Evolutionary conservation across 1,140 invertebrate genomes (phyloP), one percentile per base, ranked within the genome.

Genomic region (Drosophila pallidifrons): DNA sequence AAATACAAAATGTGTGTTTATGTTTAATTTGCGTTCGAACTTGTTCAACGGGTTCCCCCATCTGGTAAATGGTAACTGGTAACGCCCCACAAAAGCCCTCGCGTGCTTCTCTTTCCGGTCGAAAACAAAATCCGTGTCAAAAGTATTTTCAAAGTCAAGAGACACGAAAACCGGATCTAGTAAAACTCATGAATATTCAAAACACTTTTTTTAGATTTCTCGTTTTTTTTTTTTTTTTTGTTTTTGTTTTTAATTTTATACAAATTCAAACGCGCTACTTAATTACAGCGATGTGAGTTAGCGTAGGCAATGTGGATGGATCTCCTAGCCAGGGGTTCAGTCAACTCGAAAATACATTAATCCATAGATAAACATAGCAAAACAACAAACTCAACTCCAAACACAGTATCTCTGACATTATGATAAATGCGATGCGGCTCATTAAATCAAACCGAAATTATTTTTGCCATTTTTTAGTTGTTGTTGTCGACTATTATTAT

Each of bases 401-500:
- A 13, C 58, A 49, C 38, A 51, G 64, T 47, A 82, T 67, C 59
- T 58, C 75, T 79, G 73, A 65, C 59, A 65, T 65, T 64, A 58
- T 87, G 83, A 87, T 88, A 78, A 88, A 87, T 87, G 83, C 75
- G 75, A 60, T n/a, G 58, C 47, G 68, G 73, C 80, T 88, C 82
- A 88, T 87, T 87, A 88, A 87, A 80, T 88, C 80, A 77, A 66
- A 52, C 73, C 54, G 28, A 45, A 73, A 54, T 16, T 46, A 41
- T 75, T 65, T 76, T 72, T 52, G 52, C 66, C 49, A 51, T 11
- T 79, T 63, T 67, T 64, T 49, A 25, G 20, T 38, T 38, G 10
- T 38, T 11, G 10, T 8, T 38, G 16, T 43, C 64, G 58, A 3
- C 51, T 75, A 68, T 47, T 74, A 63, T 61, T 72, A 64, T 74